phyloP scores from a whole-genome alignment of 2,113 vertebrate species.

The Phocoena sinus region DNA sequence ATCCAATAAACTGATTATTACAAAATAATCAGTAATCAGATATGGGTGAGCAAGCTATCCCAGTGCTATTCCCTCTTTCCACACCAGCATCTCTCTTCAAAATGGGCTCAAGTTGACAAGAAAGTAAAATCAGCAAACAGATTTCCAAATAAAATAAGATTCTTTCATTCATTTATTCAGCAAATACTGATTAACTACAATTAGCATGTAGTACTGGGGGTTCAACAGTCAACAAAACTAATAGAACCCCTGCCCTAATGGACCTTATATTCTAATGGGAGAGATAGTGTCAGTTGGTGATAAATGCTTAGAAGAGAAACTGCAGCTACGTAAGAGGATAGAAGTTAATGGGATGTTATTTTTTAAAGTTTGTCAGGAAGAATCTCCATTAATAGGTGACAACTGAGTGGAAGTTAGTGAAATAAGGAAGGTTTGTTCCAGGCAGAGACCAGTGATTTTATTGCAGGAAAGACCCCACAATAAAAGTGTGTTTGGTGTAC shows the following conservation, averaged over 20 bases:
- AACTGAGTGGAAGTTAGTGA: background rate
- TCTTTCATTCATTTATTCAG: background rate
- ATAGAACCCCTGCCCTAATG: background rate
- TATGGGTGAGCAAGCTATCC: accelerated
- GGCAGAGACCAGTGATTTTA: background rate
- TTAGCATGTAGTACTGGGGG: background rate
- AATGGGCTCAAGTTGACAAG: background rate
- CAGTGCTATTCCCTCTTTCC: background rate
- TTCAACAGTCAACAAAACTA: background rate
- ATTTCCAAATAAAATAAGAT: background rate
- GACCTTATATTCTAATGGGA: background rate
- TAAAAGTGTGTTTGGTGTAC: background rate
- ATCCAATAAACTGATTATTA: background rate
- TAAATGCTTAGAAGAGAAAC: background rate
- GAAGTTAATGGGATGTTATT: background rate
- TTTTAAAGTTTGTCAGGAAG: background rate
- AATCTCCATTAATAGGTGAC: background rate
- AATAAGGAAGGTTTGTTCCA: background rate
- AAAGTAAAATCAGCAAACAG: background rate
- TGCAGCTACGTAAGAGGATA: background rate
- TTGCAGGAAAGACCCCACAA: background rate
- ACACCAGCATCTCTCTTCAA: background rate
- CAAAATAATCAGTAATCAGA: background rate
- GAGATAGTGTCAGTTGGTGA: background rate
- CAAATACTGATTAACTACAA: background rate